phyloP scores from a whole-genome alignment of 2,888 invertebrate genomes.

The Crematogaster levior region DNA sequence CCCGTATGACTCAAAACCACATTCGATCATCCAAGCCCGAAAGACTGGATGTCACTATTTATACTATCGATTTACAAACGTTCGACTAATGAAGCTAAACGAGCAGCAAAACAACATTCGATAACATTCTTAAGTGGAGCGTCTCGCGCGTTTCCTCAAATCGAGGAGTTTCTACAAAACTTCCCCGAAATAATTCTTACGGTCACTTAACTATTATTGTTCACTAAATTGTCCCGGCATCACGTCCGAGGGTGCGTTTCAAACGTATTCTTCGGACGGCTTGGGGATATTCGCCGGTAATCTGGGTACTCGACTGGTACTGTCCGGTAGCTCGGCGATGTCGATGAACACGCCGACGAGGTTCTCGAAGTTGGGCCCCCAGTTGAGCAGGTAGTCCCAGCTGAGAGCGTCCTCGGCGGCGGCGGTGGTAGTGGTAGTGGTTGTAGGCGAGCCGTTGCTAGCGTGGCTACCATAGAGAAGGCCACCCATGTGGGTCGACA shows the following conservation, averaged over 20 bases:
- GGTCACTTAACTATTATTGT: slow-evolving; percentile 30
- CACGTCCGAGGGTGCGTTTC: slow-evolving; percentile 65
- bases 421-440: slow-evolving; percentile 78
- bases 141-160: neutral
- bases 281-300: slow-evolving; percentile 93
- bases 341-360: slow-evolving; percentile 98
- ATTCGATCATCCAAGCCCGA: slow-evolving; percentile 1
- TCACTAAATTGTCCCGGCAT: slow-evolving; percentile 38
- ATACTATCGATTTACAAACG: slow-evolving; percentile 34
- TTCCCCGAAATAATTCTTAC: slow-evolving; percentile 6
- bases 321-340: slow-evolving; percentile 96
- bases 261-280: slow-evolving; percentile 96
- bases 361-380: slow-evolving; percentile 98
- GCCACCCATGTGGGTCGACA: slow-evolving; percentile 93
- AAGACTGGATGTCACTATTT: slow-evolving; percentile 1
- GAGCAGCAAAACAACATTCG: slow-evolving; percentile 20
- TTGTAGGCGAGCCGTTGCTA: slow-evolving; percentile 91
- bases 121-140: slow-evolving; percentile 25
- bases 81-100: slow-evolving; percentile 22
- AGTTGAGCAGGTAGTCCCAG: slow-evolving; percentile 97
- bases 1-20: slow-evolving; percentile 6
- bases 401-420: slow-evolving; percentile 89
- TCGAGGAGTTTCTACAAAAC: slow-evolving; percentile 1
- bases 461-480: slow-evolving; percentile 90
- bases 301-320: slow-evolving; percentile 89